Evolutionary conservation across 2,888 invertebrate genomes (phyloP).

Genomic region (Xanthostigma xanthostigma): DNA sequence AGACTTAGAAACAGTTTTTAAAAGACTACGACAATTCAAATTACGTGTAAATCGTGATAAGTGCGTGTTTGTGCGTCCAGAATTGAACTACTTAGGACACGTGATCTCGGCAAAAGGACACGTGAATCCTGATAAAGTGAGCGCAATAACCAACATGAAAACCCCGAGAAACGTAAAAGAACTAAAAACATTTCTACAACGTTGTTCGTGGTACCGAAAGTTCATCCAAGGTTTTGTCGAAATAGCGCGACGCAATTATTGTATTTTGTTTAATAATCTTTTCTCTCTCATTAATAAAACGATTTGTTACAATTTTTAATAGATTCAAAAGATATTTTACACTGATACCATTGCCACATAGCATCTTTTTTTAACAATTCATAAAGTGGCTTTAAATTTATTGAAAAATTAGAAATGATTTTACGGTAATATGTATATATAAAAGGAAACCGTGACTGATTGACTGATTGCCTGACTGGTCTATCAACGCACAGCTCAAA

Average conservation of each 20-base stretch:
- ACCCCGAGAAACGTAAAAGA: conserved; percentile 1
- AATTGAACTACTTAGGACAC: conserved; percentile 1
- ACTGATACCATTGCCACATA: too few relatives aligned
- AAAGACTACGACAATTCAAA: neutral
- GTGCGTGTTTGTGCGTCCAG: neutral
- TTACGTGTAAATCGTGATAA: neutral
- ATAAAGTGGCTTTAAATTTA: too few relatives aligned
- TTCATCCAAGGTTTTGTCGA: conserved; percentile 5
- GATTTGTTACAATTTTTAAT: too few relatives aligned
- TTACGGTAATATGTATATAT: too few relatives aligned
- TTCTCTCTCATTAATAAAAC: too few relatives aligned
- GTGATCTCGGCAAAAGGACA: conserved; percentile 1
- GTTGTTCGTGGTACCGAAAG: conserved; percentile 5
- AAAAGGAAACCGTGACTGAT: too few relatives aligned
- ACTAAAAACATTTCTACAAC: conserved; percentile 4
- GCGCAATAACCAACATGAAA: neutral
- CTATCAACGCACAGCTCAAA: too few relatives aligned
- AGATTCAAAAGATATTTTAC: too few relatives aligned
- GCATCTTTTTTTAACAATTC: too few relatives aligned
- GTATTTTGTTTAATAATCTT: too few relatives aligned
- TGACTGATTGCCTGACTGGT: too few relatives aligned
- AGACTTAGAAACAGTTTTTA: neutral
- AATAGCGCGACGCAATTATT: neutral
- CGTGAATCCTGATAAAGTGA: conserved; percentile 1
- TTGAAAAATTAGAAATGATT: too few relatives aligned